Conservation (phyloP, 2,797 vertebrate genomes). For the Gallinago solitaria region DNA sequence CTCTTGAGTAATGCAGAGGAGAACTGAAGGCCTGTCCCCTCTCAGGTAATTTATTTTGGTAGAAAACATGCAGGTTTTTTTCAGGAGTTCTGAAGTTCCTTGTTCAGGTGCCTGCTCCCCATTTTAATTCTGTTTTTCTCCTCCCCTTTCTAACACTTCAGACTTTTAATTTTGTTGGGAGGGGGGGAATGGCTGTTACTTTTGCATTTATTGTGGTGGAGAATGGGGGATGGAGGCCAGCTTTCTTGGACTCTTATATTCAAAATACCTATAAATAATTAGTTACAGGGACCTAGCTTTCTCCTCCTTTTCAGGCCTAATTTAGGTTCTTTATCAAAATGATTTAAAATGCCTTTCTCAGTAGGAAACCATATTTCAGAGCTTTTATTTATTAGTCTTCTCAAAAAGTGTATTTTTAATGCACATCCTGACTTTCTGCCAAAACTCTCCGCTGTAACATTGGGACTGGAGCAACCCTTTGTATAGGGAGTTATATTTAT, state of each 20-base stretch:
- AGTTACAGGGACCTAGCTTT: slow-evolving; percentile 68
- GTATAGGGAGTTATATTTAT: slow-evolving; percentile 78
- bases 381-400: slow-evolving; percentile 81
- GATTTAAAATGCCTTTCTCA: slow-evolving; percentile 81
- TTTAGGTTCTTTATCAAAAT: slow-evolving; percentile 83
- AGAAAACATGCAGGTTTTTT: neutral
- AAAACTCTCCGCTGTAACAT: slow-evolving; percentile 73
- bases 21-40: neutral
- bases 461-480: slow-evolving; percentile 62
- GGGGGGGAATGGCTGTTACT: neutral
- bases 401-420: slow-evolving; percentile 83
- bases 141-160: neutral
- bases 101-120: neutral
- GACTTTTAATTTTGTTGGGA: neutral
- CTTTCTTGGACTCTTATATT: slow-evolving; percentile 63
- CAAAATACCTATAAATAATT: slow-evolving; percentile 82
- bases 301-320: slow-evolving; percentile 75
- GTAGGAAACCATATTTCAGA: slow-evolving; percentile 81
- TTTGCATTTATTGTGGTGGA: neutral
- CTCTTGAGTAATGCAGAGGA: neutral
- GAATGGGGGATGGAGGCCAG: slow-evolving; percentile 25
- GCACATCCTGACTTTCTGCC: slow-evolving; percentile 83
- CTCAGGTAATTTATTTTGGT: neutral
- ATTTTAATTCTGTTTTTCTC: neutral
- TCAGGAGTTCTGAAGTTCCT: neutral